Conservation (phyloP, 2,797 vertebrate species). For the Gymnoscopelus microlampas region DNA sequence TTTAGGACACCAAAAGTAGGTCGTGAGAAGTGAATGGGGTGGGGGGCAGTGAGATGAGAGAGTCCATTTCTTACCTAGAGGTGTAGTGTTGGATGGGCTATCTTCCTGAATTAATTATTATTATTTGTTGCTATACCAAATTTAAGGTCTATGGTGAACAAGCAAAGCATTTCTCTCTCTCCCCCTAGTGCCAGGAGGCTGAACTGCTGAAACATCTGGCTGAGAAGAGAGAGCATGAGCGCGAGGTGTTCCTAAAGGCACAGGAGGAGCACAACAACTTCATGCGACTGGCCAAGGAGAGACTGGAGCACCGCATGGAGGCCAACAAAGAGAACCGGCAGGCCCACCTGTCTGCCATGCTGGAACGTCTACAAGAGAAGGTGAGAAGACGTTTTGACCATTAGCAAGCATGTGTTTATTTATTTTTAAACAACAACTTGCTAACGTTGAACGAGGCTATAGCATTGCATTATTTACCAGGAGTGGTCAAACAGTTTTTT, state of each 20-base stretch:
- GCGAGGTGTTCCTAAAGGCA: constrained; percentile 92
- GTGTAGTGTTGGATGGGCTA: too few species aligned
- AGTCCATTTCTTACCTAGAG: too few species aligned
- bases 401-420: background rate
- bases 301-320: constrained; percentile 89
- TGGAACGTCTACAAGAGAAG: constrained; percentile 92
- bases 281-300: constrained; percentile 90
- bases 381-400: constrained; percentile 55
- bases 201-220: constrained; percentile 94
- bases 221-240: constrained; percentile 90
- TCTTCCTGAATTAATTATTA: background rate
- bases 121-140: background rate
- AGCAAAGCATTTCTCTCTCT: background rate
- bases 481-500: too few species aligned
- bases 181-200: constrained; percentile 89
- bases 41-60: too few species aligned
- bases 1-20: too few species aligned
- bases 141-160: too few species aligned
- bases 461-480: too few species aligned
- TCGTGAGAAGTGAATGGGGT: too few species aligned
- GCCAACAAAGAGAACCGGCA: constrained; percentile 89
- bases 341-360: constrained; percentile 88
- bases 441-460: too few species aligned
- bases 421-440: too few species aligned
- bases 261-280: constrained; percentile 89